A percentile compares a stretch with the other conserved stretches of the same genome.
Conservation (phyloP, 2,888 invertebrate genomes). For the Zeuzera pyrina region DNA sequence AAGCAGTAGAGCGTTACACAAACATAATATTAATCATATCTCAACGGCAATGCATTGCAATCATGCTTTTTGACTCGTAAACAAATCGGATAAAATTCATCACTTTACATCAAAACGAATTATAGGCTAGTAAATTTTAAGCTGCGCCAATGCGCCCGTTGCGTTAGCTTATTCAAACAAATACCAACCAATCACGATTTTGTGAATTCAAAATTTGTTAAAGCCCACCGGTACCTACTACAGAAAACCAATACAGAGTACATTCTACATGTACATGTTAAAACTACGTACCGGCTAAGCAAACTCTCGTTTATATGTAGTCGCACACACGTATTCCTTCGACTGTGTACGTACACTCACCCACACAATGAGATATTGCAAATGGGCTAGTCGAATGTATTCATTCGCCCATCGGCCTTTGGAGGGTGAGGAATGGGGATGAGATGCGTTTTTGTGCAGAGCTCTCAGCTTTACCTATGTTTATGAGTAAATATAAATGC, state of each 20-base stretch:
- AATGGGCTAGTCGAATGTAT: slow-evolving; percentile 72
- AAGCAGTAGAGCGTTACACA: slow-evolving; percentile 26
- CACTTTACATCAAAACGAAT: slow-evolving; percentile 62
- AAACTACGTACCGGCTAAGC: slow-evolving; percentile 69
- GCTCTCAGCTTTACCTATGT: slow-evolving; percentile 52
- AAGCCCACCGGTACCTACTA: slow-evolving; percentile 56
- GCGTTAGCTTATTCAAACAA: slow-evolving; percentile 64
- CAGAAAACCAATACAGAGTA: slow-evolving; percentile 68
- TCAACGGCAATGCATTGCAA: slow-evolving; percentile 31
- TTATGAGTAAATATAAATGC: slow-evolving; percentile 65
- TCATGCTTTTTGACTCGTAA: slow-evolving; percentile 32
- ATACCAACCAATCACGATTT: slow-evolving; percentile 69
- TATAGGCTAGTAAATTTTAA: slow-evolving; percentile 52
- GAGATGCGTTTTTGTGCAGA: slow-evolving; percentile 71
- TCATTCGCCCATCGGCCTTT: slow-evolving; percentile 57
- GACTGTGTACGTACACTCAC: slow-evolving; percentile 37
- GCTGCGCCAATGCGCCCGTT: slow-evolving; percentile 27
- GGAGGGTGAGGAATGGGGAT: slow-evolving; percentile 42
- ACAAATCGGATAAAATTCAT: slow-evolving; percentile 57
- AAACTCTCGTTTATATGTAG: slow-evolving; percentile 40
- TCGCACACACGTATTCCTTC: slow-evolving; percentile 25
- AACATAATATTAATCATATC: slow-evolving; percentile 34
- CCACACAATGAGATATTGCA: slow-evolving; percentile 68
- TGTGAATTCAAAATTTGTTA: slow-evolving; percentile 72
- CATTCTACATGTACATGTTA: slow-evolving; percentile 37